These are phyloP conservation scores for Adelphocoris suturalis DNA, from an alignment of 2,888 invertebrate species.

Conservation along the genomic window DNA sequence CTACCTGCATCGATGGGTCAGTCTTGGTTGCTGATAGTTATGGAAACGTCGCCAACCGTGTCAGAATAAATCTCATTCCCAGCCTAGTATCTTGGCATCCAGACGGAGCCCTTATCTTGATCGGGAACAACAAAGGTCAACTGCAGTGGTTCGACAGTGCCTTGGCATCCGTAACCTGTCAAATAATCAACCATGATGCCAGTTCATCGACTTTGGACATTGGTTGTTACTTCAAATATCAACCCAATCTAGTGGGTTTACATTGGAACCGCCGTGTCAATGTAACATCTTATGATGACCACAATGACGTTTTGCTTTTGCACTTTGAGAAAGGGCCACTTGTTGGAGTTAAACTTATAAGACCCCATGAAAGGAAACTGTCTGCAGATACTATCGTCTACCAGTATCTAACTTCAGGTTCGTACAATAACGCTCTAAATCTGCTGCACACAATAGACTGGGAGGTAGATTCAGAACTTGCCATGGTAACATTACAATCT, in stretches of 20 bases:
- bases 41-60: conserved; percentile 86
- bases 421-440: conserved; percentile 84
- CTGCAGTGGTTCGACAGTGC: conserved; percentile 88
- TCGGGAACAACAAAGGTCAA: conserved; percentile 86
- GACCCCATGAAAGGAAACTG: conserved; percentile 80
- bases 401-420: conserved; percentile 84
- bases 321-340: conserved; percentile 84
- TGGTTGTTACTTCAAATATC: conserved; percentile 82
- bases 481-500: conserved; percentile 87
- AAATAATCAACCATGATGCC: conserved; percentile 84
- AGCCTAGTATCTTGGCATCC: conserved; percentile 86
- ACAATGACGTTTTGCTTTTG: conserved; percentile 81
- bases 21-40: conserved; percentile 88
- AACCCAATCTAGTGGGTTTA: conserved; percentile 81
- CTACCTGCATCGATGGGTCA: conserved; percentile 92
- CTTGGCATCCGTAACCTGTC: conserved; percentile 84
- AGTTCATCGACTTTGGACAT: conserved; percentile 84
- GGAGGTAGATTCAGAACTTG: conserved; percentile 87
- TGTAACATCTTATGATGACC: conserved; percentile 77
- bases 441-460: conserved; percentile 86
- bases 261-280: conserved; percentile 80
- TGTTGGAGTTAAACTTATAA: conserved; percentile 81
- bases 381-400: conserved; percentile 83
- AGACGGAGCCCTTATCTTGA: conserved; percentile 84
- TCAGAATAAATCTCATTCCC: conserved; percentile 86